These are phyloP conservation scores for Tichodroma muraria DNA, from an alignment of 2,113 vertebrate genomes.

Conservation along the genomic window DNA sequence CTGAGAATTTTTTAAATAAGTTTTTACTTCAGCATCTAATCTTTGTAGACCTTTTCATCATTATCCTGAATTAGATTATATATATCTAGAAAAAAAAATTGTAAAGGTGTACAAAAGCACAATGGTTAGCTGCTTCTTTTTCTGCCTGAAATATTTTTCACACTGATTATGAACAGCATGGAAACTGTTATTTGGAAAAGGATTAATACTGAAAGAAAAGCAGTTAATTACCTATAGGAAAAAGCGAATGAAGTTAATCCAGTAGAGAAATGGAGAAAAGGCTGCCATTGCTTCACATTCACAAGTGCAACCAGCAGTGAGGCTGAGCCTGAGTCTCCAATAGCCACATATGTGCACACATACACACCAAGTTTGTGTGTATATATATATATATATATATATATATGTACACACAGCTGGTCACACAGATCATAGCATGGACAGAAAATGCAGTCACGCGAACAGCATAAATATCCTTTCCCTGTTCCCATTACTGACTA, in stretches of 20 bases:
- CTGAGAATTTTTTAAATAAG: background rate
- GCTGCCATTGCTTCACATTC: background rate
- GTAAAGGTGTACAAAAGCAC: background rate
- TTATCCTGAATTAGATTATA: background rate
- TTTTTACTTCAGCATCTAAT: background rate
- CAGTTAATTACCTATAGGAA: background rate
- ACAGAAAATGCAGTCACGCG: background rate
- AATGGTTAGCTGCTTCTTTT: background rate
- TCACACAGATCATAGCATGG: background rate
- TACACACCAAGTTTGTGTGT: accelerated
- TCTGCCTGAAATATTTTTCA: background rate
- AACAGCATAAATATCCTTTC: background rate
- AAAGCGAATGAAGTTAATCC: background rate
- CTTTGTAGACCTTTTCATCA: background rate
- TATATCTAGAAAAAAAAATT: background rate
- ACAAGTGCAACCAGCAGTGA: background rate
- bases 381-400: accelerated
- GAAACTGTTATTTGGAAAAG: background rate
- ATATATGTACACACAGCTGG: background rate
- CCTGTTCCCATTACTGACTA: background rate
- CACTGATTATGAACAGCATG: background rate
- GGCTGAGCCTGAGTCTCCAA: background rate
- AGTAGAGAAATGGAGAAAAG: background rate
- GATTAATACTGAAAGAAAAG: background rate
- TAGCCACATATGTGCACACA: accelerated